Percentiles rank a stretch among this genome's conserved stretches.
These are phyloP conservation scores for Cacajao melanocephalus DNA, from an alignment of 2,797 vertebrate species.

Conservation along the genomic window DNA sequence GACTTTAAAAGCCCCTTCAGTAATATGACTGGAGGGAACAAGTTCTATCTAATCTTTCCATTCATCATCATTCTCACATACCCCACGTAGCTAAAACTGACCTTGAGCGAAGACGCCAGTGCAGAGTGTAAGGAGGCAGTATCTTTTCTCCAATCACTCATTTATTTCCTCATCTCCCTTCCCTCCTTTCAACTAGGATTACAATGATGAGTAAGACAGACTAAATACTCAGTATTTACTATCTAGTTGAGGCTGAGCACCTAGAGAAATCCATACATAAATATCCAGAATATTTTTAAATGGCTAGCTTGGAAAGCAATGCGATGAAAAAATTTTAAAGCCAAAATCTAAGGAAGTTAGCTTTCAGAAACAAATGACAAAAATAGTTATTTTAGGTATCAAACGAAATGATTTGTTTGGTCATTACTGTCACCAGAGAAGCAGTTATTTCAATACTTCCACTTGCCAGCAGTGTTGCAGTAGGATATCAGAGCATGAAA, in stretches of 20 bases:
- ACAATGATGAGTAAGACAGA: background rate
- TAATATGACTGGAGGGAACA: background rate
- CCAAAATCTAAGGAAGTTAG: background rate
- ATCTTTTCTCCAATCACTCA: background rate
- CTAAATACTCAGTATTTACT: background rate
- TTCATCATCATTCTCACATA: background rate
- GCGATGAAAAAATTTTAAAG: background rate
- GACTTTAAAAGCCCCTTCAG: background rate
- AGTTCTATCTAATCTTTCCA: background rate
- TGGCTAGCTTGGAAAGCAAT: background rate
- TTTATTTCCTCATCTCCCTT: background rate
- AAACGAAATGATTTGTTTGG: background rate
- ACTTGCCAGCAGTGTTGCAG: background rate
- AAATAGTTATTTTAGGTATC: background rate
- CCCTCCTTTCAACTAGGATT: background rate
- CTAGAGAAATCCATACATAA: background rate
- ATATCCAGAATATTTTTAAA: background rate
- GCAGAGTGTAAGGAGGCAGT: background rate
- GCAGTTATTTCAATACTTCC: background rate
- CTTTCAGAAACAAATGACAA: constrained; percentile 38
- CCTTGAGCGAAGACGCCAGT: background rate
- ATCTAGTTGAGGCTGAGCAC: background rate
- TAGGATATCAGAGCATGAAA: background rate
- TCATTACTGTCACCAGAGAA: background rate
- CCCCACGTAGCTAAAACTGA: background rate